Percentiles rank a stretch among this genome's conserved stretches.
Evolutionary conservation across 2,888 invertebrate genomes (phyloP).

Genomic region (Cartodere bifasciata): DNA sequence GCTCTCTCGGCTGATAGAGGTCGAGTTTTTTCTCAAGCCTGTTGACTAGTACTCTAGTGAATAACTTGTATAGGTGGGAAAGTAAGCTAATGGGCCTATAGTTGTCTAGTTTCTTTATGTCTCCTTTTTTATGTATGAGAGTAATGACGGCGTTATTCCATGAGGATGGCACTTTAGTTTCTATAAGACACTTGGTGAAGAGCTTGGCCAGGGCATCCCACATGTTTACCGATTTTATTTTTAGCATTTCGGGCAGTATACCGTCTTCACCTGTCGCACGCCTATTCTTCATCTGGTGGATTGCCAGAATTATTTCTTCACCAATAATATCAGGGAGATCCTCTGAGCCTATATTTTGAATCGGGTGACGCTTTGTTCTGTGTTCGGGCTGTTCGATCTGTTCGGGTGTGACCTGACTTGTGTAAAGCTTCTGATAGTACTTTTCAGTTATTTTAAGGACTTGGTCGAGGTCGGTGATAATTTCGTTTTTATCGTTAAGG

Average conservation of each 20-base stretch:
- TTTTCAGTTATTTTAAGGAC: no score
- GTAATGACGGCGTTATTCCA: conserved; percentile 11
- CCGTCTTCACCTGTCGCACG: no score
- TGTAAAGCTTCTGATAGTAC: no score
- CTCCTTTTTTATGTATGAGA: conserved; percentile 10
- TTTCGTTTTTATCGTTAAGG: conserved; percentile 1
- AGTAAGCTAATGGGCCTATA: conserved; percentile 12
- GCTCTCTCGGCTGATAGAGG: conserved; percentile 12
- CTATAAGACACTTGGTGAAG: conserved; percentile 3
- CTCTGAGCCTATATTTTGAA: conserved; percentile 3
- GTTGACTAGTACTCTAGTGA: conserved; percentile 13
- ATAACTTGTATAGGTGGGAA: conserved; percentile 11
- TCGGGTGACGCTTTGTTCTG: no score
- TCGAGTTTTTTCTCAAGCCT: conserved; percentile 14
- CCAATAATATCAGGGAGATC: conserved; percentile 1
- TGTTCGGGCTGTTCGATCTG: no score
- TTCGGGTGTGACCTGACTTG: no score
- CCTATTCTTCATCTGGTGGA: no score
- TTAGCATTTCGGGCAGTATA: no score
- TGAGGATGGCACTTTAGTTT: conserved; percentile 4
- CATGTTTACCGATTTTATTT: no score
- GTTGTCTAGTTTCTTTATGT: conserved; percentile 10
- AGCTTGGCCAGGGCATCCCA: conserved; percentile 1
- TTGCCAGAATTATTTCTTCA: no score
- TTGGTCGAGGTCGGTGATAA: no score